A percentile compares a stretch with the other conserved stretches of the same genome.
Evolutionary conservation across 2,888 invertebrate genomes (phyloP).

Genomic region (Torymus aiolomorphi): DNA sequence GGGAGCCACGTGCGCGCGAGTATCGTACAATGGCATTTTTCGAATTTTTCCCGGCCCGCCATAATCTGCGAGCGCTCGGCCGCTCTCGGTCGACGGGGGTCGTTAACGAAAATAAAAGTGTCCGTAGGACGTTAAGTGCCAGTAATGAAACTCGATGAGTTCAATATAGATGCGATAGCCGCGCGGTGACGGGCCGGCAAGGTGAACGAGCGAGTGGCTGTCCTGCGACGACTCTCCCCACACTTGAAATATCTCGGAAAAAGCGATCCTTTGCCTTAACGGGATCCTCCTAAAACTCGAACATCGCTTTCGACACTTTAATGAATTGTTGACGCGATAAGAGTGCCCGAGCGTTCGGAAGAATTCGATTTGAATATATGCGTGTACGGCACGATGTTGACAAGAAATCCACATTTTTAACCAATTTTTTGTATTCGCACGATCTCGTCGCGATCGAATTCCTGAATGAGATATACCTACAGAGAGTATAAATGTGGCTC

Average conservation of each 20-base stretch:
- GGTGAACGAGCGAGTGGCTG: not conserved
- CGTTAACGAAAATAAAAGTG: conserved; percentile 54
- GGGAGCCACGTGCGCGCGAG: conserved; percentile 4
- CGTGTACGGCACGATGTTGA: too few relatives aligned
- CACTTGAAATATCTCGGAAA: not conserved
- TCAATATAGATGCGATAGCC: conserved; percentile 30
- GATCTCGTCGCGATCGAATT: too few relatives aligned
- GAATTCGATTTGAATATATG: too few relatives aligned
- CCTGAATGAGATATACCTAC: too few relatives aligned
- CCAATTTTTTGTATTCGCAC: too few relatives aligned
- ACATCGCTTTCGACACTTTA: conserved; percentile 3
- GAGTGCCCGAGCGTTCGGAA: too few relatives aligned
- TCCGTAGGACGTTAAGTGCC: conserved; percentile 18
- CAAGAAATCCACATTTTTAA: too few relatives aligned
- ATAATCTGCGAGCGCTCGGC: too few relatives aligned
- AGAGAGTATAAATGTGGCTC: too few relatives aligned
- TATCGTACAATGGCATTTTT: conserved; percentile 28
- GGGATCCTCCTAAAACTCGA: conserved; percentile 17
- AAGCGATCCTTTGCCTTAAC: conserved; percentile 4
- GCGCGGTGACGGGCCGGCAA: not conserved
- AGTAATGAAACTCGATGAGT: conserved; percentile 44
- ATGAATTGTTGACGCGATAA: conserved; percentile 25
- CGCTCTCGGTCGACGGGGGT: too few relatives aligned
- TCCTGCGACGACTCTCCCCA: too few relatives aligned
- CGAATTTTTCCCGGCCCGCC: conserved; percentile 11